phyloP scores from a whole-genome alignment of 2,113 vertebrate species.

The Amphiprion ocellaris region DNA sequence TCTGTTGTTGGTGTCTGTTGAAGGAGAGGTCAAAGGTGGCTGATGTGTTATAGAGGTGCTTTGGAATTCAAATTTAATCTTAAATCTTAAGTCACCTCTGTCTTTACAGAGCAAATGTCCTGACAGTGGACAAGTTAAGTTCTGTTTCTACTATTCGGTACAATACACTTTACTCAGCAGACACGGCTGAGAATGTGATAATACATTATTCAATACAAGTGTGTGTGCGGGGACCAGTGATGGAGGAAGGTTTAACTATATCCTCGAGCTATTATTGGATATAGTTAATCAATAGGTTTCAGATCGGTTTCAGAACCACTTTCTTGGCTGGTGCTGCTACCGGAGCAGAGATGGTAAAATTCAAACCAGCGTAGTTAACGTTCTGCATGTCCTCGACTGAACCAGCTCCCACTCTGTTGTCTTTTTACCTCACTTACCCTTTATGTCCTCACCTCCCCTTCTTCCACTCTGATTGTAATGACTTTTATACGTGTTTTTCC shows the following conservation, averaged over 20 bases:
- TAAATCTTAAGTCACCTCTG: conserved; percentile 55
- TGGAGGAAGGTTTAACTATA: conserved; percentile 15
- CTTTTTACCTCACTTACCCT: conserved; percentile 27
- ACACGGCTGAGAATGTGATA: not conserved
- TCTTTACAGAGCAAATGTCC: conserved; percentile 35
- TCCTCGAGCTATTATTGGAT: conserved; percentile 28
- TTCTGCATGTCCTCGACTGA: conserved; percentile 33
- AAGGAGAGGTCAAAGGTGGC: conserved; percentile 50
- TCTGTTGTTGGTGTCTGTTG: conserved; percentile 12
- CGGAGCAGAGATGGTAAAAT: conserved; percentile 28
- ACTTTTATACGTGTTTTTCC: conserved; percentile 13
- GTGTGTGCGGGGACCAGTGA: not conserved
- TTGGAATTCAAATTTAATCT: conserved; percentile 59
- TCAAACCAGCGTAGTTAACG: conserved; percentile 53
- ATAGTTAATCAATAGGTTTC: conserved; percentile 19
- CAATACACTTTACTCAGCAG: conserved; percentile 11
- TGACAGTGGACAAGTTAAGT: not conserved
- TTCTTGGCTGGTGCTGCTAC: not conserved
- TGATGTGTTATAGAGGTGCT: conserved; percentile 65
- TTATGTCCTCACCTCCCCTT: conserved; percentile 2
- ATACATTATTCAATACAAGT: conserved; percentile 24
- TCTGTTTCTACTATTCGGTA: not conserved
- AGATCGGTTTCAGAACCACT: not conserved
- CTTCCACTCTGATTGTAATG: not conserved
- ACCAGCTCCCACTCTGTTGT: conserved; percentile 23